Base-by-base conservation (phyloP, 2,797 vertebrate species). In the Schizothorax lantsangensis region DNA sequence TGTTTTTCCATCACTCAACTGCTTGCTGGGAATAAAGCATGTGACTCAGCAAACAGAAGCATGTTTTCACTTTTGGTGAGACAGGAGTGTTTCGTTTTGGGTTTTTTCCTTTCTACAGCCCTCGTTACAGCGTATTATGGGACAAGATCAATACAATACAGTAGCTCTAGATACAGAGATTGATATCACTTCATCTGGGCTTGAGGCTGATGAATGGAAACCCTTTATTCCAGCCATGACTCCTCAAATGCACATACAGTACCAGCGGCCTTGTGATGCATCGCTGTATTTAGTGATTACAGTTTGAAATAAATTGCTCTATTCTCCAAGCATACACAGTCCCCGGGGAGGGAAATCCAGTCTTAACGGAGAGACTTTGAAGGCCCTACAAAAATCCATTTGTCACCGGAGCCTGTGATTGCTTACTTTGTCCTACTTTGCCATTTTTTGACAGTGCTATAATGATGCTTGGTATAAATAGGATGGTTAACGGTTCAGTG, bases 381-480 rank as follows among this genome's bases (percentile, higher is more conserved):
- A 94, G 91, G 94, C 93, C 92, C 92, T 90, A 92, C 84, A 83
- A 94, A 94, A 95, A 95, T 95, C 94, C 94, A 95, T 95, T 95
- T 91, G 90, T 92, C 93, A 95, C 93, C 94, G 91, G 91, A 90
- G 90, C 86, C 90, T 90, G 91, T 95, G 94, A 96, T 95, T 95
- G 94, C 95, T 96, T 96, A 96, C 94, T 96, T 94, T 95, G 95
- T 96, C 94, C 96, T 95, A 95, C 95, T 96, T 96, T 96, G 91
- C 91, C 93, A 94, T 95, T 96, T 86, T 95, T 92, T 95, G 95
- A 96, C 95, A 96, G 95, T 91, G 92, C 93, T 91, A 92, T 95
- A 96, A 96, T 95, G 94, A 95, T 93, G 94, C 94, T 94, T 91
- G 91, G 94, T 95, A 95, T 95, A 95, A 95, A 96, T 95, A 95